phyloP scores from a whole-genome alignment of 2,113 vertebrate species.

The Pungitius pungitius region DNA sequence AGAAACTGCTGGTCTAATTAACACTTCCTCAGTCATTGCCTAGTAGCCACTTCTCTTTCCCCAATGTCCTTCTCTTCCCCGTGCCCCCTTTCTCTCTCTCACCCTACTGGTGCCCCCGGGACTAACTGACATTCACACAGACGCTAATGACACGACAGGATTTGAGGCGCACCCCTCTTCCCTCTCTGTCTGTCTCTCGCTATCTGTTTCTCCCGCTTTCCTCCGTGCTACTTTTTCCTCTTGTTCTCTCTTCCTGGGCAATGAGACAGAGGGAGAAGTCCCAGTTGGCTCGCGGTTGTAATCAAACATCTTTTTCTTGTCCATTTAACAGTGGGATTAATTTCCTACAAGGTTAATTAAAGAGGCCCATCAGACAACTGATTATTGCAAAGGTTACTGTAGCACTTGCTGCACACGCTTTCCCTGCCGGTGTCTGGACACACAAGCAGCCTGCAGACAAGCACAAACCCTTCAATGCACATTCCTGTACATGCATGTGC shows the following conservation, averaged over 20 bases:
- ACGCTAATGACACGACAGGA: slow-evolving; percentile 67
- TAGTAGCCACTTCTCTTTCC: slow-evolving; percentile 22
- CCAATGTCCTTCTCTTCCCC: slow-evolving; percentile 26
- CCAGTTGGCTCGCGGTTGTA: slow-evolving; percentile 78
- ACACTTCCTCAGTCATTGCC: background rate
- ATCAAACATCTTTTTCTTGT: slow-evolving; percentile 86
- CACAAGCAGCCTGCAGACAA: background rate
- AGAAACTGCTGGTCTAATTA: background rate
- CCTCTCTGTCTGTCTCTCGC: slow-evolving; percentile 49
- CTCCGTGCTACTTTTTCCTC: slow-evolving; percentile 65
- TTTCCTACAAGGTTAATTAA: slow-evolving; percentile 86
- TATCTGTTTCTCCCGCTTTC: slow-evolving; percentile 68
- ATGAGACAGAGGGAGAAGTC: slow-evolving; percentile 79
- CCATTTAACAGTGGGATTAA: slow-evolving; percentile 85
- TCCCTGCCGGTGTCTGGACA: slow-evolving; percentile 43
- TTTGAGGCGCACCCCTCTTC: slow-evolving; percentile 38
- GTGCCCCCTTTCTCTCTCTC: slow-evolving; percentile 1
- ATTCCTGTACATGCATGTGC: slow-evolving; percentile 7
- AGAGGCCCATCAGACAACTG: slow-evolving; percentile 82
- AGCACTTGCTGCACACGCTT: slow-evolving; percentile 52
- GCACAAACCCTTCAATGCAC: slow-evolving; percentile 13
- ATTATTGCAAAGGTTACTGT: slow-evolving; percentile 84
- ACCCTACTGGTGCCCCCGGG: slow-evolving; percentile 73
- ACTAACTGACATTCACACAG: slow-evolving; percentile 76
- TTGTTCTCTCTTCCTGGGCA: slow-evolving; percentile 75